phyloP scores from a whole-genome alignment of 2,797 vertebrate species.

The Natrix natrix region DNA sequence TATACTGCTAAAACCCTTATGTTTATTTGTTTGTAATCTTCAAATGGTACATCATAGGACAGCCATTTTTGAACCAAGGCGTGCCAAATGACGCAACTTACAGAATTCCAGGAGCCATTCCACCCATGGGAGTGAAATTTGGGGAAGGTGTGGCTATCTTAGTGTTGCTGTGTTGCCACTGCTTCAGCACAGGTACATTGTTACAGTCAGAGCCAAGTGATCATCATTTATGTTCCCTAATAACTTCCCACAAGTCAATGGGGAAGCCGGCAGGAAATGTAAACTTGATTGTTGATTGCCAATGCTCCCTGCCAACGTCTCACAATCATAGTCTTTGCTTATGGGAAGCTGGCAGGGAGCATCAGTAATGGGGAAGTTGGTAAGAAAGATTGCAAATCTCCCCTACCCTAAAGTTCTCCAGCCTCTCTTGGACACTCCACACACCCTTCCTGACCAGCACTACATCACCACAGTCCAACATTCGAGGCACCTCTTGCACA shows the following conservation, averaged over 20 bases:
- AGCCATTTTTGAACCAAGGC: not conserved
- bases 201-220: not conserved
- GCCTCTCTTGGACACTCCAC: not conserved
- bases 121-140: not conserved
- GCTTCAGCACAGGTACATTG: not conserved
- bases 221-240: not conserved
- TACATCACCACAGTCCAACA: not conserved
- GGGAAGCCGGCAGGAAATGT: not conserved
- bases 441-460: not conserved
- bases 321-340: not conserved
- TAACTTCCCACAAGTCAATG: not conserved
- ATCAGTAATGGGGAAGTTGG: not conserved
- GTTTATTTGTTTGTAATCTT: not conserved
- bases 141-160: not conserved
- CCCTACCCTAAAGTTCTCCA: not conserved
- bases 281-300: not conserved
- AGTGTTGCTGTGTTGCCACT: not conserved
- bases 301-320: not conserved
- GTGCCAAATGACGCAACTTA: not conserved
- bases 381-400: not conserved
- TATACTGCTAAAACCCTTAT: not conserved
- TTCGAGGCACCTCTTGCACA: not conserved
- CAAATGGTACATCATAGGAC: not conserved
- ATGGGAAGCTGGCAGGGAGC: not conserved
- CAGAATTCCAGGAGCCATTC: not conserved